phyloP scores from a whole-genome alignment of 2,888 invertebrate species.

The Terebella lapidaria region DNA sequence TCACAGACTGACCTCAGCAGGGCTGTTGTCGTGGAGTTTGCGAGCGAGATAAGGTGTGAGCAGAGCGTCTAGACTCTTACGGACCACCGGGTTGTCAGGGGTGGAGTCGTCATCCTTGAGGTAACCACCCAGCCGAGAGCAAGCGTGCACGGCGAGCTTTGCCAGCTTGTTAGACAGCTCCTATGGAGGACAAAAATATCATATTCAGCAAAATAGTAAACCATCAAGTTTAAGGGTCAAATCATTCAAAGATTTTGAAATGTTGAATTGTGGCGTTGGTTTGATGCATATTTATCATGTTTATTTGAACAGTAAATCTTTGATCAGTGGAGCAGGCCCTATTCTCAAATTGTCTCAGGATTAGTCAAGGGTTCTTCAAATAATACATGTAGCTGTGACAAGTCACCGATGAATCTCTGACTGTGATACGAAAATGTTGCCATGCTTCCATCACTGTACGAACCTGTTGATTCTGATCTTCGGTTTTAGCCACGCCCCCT shows the following conservation, averaged over 20 bases:
- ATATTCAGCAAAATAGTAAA: background rate
- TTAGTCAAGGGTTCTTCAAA: too few species aligned
- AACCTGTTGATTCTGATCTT: slow-evolving; percentile 75
- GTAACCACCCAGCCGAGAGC: slow-evolving; percentile 72
- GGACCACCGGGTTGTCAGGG: slow-evolving; percentile 63
- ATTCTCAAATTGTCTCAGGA: too few species aligned
- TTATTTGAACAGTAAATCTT: too few species aligned
- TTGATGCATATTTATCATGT: too few species aligned
- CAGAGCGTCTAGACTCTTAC: slow-evolving; percentile 63
- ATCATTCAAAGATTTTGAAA: too few species aligned
- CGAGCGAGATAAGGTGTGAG: slow-evolving; percentile 83
- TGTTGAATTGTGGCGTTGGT: too few species aligned
- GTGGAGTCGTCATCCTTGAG: slow-evolving; percentile 48
- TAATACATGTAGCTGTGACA: too few species aligned
- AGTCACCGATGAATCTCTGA: too few species aligned
- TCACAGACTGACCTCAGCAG: slow-evolving; percentile 63
- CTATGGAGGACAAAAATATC: slow-evolving; percentile 53
- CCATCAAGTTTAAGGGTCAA: background rate
- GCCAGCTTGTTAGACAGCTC: slow-evolving; percentile 90
- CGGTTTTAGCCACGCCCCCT: slow-evolving; percentile 82
- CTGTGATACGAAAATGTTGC: too few species aligned
- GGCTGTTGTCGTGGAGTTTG: slow-evolving; percentile 67
- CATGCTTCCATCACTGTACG: too few species aligned
- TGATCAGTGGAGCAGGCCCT: too few species aligned
- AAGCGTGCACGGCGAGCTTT: slow-evolving; percentile 76